Evolutionary conservation across 2,113 vertebrate species (phyloP), one percentile per base, ranked within the genome.

Genomic region (Girardinichthys multiradiatus): DNA sequence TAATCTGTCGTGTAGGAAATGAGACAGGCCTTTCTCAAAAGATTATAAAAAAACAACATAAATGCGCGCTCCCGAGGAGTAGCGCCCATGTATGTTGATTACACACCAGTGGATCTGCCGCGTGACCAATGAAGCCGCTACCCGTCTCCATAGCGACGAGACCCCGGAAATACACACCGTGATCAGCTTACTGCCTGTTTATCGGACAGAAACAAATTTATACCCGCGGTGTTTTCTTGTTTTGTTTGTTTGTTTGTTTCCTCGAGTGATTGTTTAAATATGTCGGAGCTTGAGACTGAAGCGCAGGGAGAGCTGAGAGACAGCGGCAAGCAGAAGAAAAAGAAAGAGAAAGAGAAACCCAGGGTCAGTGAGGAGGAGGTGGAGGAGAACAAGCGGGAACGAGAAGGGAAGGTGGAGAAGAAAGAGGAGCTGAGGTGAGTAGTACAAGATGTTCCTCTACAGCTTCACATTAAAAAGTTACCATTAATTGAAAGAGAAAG

Each of bases 101-200:
- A 59, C 35, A 17, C 68, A 15, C 48, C 8, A 9, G n/a, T 26
- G 42, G 58, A 67, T 39, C 67, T 57, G 31, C 57, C 64, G 37
- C 67, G 82, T 42, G 83, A 71, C 61, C 27, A 2, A n/a, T 42
- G 76, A 72, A 80, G 54, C 82, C 14, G 67, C 48, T 64, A 27
- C 39, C 29, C 3, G 84, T 90, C 79, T 57, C 86, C 84, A 90
- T 90, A 71, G 87, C 70, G 67, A 90, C 89, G 42, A 63, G 17
- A 89, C 80, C 70, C 86, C 90, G 88, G 90, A 90, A 91, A 85
- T 74, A 81, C 71, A 81, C 71, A 83, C 65, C 1, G 66, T 76
- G 79, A 85, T 72, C 74, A 74, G 80, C 76, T 82, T 77, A 87
- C 26, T 33, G 57, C 35, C 6, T 71, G 77, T 81, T 65, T 66